phyloP scores from a whole-genome alignment of 2,888 invertebrate species.

The Torymus aiolomorphi region DNA sequence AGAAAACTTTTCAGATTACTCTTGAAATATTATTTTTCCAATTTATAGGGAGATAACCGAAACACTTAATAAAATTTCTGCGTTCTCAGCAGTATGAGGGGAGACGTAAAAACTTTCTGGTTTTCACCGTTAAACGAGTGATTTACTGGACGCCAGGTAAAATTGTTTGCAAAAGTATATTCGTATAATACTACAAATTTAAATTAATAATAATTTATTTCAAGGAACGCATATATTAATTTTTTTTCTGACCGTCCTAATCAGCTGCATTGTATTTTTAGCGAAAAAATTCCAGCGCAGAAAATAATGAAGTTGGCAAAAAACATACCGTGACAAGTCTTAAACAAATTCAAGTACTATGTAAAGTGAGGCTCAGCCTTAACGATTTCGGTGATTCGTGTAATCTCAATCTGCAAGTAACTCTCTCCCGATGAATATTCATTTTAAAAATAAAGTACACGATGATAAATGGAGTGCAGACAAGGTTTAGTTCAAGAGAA shows the following conservation, averaged over 20 bases:
- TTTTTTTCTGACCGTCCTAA: too few relatives aligned
- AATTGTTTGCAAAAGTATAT: not conserved
- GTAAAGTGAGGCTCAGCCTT: too few relatives aligned
- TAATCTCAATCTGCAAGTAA: too few relatives aligned
- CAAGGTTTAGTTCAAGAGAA: not conserved
- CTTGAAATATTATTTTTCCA: slow-evolving; percentile 45
- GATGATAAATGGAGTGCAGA: not conserved
- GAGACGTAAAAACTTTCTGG: slow-evolving; percentile 22
- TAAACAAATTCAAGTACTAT: too few relatives aligned
- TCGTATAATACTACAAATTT: not conserved
- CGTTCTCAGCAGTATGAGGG: not conserved
- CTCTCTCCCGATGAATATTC: slow-evolving; percentile 2
- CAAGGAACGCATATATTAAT: too few relatives aligned
- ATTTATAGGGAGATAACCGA: slow-evolving; percentile 49
- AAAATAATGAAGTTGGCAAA: not conserved
- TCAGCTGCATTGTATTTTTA: too few relatives aligned
- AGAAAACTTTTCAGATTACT: slow-evolving; percentile 49
- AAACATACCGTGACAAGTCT: not conserved
- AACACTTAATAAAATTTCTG: slow-evolving; percentile 46
- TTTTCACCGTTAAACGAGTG: not conserved
- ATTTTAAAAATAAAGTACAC: slow-evolving; percentile 2
- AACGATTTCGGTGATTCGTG: too few relatives aligned
- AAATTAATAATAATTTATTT: not conserved
- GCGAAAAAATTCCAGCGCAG: too few relatives aligned
- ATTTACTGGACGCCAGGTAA: not conserved